Conservation (phyloP, 2,113 vertebrate species). For the Noturus placidus region DNA sequence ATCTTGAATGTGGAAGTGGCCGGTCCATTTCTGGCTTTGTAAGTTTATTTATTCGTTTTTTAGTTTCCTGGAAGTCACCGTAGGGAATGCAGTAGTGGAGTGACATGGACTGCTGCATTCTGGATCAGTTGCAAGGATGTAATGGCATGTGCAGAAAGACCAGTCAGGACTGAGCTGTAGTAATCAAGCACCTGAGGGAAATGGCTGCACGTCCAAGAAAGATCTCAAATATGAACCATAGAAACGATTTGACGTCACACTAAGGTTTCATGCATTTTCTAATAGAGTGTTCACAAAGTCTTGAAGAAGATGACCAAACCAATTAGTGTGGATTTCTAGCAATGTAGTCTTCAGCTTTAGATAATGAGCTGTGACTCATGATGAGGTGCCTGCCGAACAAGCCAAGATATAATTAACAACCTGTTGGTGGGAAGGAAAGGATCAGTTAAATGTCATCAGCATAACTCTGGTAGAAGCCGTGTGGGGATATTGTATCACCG, state of each 20-base stretch:
- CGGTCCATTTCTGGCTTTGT: not conserved
- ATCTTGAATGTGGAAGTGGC: not conserved
- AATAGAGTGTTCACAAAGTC: not conserved
- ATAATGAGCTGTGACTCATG: slow-evolving; percentile 8
- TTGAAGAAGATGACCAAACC: not conserved
- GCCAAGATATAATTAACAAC: slow-evolving; percentile 31
- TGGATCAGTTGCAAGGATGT: not conserved
- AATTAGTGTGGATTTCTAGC: not conserved
- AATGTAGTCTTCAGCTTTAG: not conserved
- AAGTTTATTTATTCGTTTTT: not conserved
- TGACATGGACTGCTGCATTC: not conserved
- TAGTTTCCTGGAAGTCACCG: not conserved
- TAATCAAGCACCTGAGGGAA: not conserved
- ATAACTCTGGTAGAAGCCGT: not conserved
- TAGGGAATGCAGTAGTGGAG: not conserved
- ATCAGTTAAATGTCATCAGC: slow-evolving; percentile 29
- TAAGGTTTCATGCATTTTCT: not conserved
- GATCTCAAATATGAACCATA: not conserved
- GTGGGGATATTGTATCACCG: not conserved
- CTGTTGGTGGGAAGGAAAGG: slow-evolving; percentile 31
- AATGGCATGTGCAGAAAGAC: not conserved
- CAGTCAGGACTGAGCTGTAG: not conserved
- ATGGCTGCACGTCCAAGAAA: not conserved
- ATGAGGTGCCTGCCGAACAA: slow-evolving; percentile 5
- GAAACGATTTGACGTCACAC: not conserved